Evolutionary conservation across 2,113 vertebrate species (phyloP), one percentile per base, ranked within the genome.

Genomic region (Lonchura striata): DNA sequence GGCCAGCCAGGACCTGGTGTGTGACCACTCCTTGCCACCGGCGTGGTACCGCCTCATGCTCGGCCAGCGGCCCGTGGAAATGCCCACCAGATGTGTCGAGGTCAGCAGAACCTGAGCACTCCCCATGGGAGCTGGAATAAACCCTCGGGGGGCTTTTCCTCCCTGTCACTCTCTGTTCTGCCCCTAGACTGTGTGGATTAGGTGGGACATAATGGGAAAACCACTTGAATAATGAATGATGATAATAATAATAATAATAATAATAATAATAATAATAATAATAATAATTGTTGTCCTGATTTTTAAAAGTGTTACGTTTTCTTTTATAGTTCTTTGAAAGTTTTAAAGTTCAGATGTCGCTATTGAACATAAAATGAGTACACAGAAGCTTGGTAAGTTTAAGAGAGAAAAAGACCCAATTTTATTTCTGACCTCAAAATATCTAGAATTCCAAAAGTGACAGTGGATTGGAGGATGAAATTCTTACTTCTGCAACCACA

Each of bases 1-100:
- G 1, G 95, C 96, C 20, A 54, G 93, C 85, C 98, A 98, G 94
- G 98, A 98, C n/a, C 97, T 99, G 90, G 95, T 99, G 69, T 99
- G 98, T 82, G 98, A 99, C 97, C 98, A 98, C 95, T 98, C 98
- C 59, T 95, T 99, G 90, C 46, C 97, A 3, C 96, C 97, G 0
- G 98, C 98, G 44, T 99, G 99, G 98, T 99, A 99, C 95, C 98
- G 97, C 78, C 99, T 99, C 94, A 94, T 98, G 97, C 98, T 99
- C 41, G 96, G 98, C 94, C 97, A 98, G 86, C 98, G 97, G 88
- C 98, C 98, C 2, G 98, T 98, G 8, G 97, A 98, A 87, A 99
- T 99, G 98, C 98, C 98, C 80, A 99, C 98, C 9, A 97, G 96
- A 86, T 99, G 98, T 91, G 97, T 99, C 19, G 98, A 99, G 98